These are phyloP conservation scores for Varanus komodoensis DNA, from an alignment of 2,113 vertebrate genomes.

Conservation along the genomic window DNA sequence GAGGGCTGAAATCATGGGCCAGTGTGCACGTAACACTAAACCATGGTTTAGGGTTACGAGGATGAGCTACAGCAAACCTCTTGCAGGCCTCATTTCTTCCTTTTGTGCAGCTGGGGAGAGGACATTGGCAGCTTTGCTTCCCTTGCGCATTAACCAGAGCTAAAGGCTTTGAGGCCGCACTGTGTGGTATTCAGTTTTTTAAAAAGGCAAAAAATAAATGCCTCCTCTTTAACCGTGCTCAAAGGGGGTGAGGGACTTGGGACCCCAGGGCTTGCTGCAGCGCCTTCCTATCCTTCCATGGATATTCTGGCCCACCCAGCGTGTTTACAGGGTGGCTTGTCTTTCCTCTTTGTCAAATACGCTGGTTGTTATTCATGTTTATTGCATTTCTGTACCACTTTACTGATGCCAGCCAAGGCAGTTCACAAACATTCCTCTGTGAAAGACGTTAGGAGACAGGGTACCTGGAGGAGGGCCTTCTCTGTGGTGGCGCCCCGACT, in stretches of 20 bases:
- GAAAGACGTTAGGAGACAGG: too few relatives aligned
- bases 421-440: not conserved
- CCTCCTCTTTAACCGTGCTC: not conserved
- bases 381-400: too few relatives aligned
- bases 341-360: not conserved
- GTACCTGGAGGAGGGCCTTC: too few relatives aligned
- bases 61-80: not conserved
- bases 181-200: too few relatives aligned
- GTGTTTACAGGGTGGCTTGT: not conserved
- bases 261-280: not conserved
- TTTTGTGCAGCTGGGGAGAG: too few relatives aligned
- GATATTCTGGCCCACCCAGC: not conserved
- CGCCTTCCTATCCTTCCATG: not conserved
- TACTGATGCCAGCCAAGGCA: too few relatives aligned
- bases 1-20: not conserved
- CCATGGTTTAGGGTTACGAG: not conserved
- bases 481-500: too few relatives aligned
- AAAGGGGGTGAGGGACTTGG: too few relatives aligned
- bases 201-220: not conserved
- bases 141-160: too few relatives aligned
- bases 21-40: not conserved
- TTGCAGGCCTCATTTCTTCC: not conserved
- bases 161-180: too few relatives aligned
- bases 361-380: not conserved
- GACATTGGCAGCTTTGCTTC: too few relatives aligned